Conservation (phyloP, 35 echinoderm and acorn worm species). For the Heliocidaris tuberculata region DNA sequence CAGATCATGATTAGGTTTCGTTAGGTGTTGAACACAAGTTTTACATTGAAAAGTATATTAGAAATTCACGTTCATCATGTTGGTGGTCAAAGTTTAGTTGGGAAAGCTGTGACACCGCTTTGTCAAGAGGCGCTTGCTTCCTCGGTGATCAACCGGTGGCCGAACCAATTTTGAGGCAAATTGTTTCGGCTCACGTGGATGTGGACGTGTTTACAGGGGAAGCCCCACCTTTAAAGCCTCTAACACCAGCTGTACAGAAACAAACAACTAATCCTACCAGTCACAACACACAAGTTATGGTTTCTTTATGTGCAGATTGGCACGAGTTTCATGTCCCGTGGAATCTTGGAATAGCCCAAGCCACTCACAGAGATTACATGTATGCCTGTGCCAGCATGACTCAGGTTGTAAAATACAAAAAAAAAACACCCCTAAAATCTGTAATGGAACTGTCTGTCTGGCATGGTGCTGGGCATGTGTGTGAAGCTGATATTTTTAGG, state of each 20-base stretch:
- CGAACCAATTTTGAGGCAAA: background rate
- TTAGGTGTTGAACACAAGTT: background rate
- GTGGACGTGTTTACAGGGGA: slow-evolving; percentile 17
- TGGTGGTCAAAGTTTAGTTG: background rate
- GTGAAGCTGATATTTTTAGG: slow-evolving; percentile 49
- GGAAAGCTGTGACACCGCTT: background rate
- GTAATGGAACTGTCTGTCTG: slow-evolving; percentile 67
- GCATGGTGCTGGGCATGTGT: slow-evolving; percentile 34
- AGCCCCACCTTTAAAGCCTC: slow-evolving; percentile 26
- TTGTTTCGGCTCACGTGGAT: slow-evolving; percentile 25
- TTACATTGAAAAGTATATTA: background rate
- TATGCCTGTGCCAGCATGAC: background rate
- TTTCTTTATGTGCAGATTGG: background rate
- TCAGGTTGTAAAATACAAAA: background rate
- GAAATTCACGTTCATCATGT: background rate
- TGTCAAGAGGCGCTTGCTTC: background rate
- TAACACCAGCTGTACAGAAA: background rate
- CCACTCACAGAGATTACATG: slow-evolving; percentile 33
- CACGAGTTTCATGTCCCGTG: background rate
- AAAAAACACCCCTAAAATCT: slow-evolving; percentile 40
- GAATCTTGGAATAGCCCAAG: slow-evolving; percentile 1
- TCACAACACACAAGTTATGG: background rate
- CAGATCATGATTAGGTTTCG: background rate
- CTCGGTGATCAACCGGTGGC: background rate
- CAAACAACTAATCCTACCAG: background rate